Evolutionary conservation across 2,888 invertebrate species (phyloP), one percentile per base, ranked within the genome.

Genomic region (Parnassius mnemosyne): DNA sequence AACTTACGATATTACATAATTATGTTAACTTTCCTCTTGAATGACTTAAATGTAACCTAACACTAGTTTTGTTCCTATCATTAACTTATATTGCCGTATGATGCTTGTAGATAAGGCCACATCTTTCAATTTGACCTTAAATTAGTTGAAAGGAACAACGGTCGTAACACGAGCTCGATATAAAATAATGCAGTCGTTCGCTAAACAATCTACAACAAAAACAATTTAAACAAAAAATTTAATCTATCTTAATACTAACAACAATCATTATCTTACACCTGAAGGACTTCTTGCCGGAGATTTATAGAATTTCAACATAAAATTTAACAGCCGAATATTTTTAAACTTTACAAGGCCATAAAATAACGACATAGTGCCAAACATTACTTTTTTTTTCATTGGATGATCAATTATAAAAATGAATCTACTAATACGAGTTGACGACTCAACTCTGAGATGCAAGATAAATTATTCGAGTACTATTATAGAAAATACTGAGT

Each of bases 41-140:
- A 50, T 65, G 50, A 61, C 64, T 64, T 63, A 65, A 42, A 49
- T 13, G 49, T 49, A 13, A 63, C 59, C 62, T 56, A 62, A 55
- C 25, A 50, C 55, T 59, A 59, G 50, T 16, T 25, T 49, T 61
- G 61, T 66, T 61, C 60, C 57, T 60, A 60, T 64, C 61, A 65
- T 64, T 69, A 68, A 53, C 61, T 58, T 61, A 51, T 68, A 71
- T 67, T 68, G 68, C 69, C 71, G 65, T 54, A 65, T 57, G 55
- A 60, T 62, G 61, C 65, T 78, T 71, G 71, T 79, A 80, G 82
- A 79, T 86, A 87, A 87, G 87, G 87, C 87, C 84, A 82, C 86
- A 76, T 77, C 77, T 73, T 68, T 69, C 69, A 79, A 73, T 69
- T 78, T 77, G 79, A 79, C 76, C 77, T 72, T 70, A 61, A 66